Base-by-base conservation (phyloP, 2,888 invertebrate species). In the Catotricha subobsoleta region DNA sequence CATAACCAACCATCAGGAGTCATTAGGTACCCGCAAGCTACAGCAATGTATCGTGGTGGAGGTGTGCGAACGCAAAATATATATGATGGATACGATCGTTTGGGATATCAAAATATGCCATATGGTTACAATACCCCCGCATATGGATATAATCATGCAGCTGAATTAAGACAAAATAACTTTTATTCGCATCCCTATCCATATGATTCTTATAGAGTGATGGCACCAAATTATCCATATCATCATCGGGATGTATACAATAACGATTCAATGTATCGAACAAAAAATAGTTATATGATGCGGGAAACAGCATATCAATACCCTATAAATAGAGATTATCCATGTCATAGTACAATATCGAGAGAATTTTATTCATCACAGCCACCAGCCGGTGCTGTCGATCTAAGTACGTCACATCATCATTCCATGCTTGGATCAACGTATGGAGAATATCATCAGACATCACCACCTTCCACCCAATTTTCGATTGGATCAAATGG, bases 361-460 rank as follows among this genome's bases (percentile, higher is more conserved):
- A 33, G 33, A 33, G 33, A 33, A 33, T 33, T 33, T 18, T 33
- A 33, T 16, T 15, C 33, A 16, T 13, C 33, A 10, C 33, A 33
- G 33, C 33, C 33, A 33, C 13, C 7, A 9, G 33, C 18, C 13
- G 33, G 18, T 33, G 4, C 33, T 10, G 16, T 16, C 9, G 33
- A n/a, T n/a, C n/a, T n/a, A n/a, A n/a, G 33, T 33, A 10, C 25
- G 6, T 15, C 33, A 33, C 33, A 33, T 33, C 9, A 33, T 33
- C n/a, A n/a, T n/a, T n/a, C n/a, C n/a, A 6, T 18, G 16, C 13
- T 18, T 33, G 33, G 16, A 33, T 33, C 33, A 33, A 33, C 18
- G 18, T 33, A 16, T 16, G 33, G 33, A 33, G 33, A 33, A 16
- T 33, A 33, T 33, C 33, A n/a, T n/a, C n/a, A n/a, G n/a, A n/a